Conservation (phyloP, 2,888 invertebrate genomes). For the Cremastobaeus sp. region DNA sequence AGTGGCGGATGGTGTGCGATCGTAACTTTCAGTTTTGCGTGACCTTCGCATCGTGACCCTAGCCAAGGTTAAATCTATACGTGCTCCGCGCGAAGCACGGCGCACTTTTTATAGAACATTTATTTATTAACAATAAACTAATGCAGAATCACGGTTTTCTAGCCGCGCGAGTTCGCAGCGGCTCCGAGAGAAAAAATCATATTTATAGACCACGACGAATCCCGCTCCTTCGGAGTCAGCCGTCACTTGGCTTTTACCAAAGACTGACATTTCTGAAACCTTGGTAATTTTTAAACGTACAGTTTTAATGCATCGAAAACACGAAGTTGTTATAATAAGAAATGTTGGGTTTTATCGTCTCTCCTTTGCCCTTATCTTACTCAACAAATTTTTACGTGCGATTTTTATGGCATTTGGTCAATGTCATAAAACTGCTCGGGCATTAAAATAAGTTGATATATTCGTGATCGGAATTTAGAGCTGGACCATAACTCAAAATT, state of each 20-base stretch:
- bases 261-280: slow-evolving; percentile 11
- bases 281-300: too few species aligned
- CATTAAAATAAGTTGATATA: too few species aligned
- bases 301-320: too few species aligned
- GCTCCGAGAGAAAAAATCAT: slow-evolving; percentile 36
- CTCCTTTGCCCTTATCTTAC: too few species aligned
- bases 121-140: slow-evolving; percentile 42
- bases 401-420: too few species aligned
- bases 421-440: too few species aligned
- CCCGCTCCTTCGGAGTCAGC: slow-evolving; percentile 11
- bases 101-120: slow-evolving; percentile 34
- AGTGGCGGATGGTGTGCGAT: slow-evolving; percentile 26
- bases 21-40: slow-evolving; percentile 54
- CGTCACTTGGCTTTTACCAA: slow-evolving; percentile 31
- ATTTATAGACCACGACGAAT: slow-evolving; percentile 43
- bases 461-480: too few species aligned
- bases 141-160: slow-evolving; percentile 1
- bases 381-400: too few species aligned
- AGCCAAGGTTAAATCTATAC: slow-evolving; percentile 46
- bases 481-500: too few species aligned
- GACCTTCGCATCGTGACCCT: slow-evolving; percentile 53
- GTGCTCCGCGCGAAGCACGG: slow-evolving; percentile 24
- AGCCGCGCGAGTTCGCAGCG: slow-evolving; percentile 4
- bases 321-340: too few species aligned
- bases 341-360: too few species aligned